Base-by-base conservation (phyloP, 2,113 vertebrate genomes). In the Haplotaxodon microlepis region DNA sequence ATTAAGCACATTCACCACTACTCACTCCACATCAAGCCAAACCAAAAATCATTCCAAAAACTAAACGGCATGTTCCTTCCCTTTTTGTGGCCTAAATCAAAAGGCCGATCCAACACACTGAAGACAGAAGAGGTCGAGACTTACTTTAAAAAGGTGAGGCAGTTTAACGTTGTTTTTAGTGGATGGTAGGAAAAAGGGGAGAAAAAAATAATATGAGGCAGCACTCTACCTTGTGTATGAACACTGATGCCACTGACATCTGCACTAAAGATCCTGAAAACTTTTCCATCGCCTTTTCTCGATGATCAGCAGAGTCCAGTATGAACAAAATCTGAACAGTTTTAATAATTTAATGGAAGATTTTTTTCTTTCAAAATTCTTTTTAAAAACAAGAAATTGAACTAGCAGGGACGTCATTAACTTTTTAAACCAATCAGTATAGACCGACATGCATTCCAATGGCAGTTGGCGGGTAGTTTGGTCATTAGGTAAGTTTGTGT, bases 11-110 rank as follows among this genome's bases (percentile, higher is more conserved):
- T 83, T 81, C 54, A 69, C 16, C 38, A 80, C 42, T 61, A 50
- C 76, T 21, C 86, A 89, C 57, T 53, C 7, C 87, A 92, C 66
- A 34, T 66, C 88, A 90, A 85, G 59, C 63, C 82, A 93, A 87
- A 78, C 24, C 8, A 38, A 36, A 89, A 53, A 53, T 19, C 56
- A 63, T 29, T 29, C 42, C 21, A 73, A 59, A 80, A 57, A 61
- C 16, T 2, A 71, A 19, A 90, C 31, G 8, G 11, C 69, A 38
- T 61, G 82, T 82, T 90, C 40, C 57, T 92, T 94, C 89, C 89
- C 87, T 69, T 91, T 94, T 89, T 59, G 31, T 59, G 63, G 86
- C 84, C 89, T 29, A 34, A 88, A 47, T 59, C 66, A 51, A 83
- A 19, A 31, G 89, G 82, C 83, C 50, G 10, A 54, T 81, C 31